phyloP scores from a whole-genome alignment of 2,113 vertebrate genomes.

The Ochotona curzoniae region DNA sequence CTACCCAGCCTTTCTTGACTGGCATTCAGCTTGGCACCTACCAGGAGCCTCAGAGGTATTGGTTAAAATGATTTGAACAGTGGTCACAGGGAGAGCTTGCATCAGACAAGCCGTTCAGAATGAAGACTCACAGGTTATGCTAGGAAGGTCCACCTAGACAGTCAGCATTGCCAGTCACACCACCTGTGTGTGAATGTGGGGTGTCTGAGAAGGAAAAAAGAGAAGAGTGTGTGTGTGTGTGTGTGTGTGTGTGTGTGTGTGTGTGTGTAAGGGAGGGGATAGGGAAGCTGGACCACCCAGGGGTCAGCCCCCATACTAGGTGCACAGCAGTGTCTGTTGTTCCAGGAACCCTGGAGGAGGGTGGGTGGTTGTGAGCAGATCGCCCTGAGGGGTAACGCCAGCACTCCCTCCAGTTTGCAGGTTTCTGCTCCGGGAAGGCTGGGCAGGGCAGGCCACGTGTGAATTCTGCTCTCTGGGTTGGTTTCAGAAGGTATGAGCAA shows the following conservation, averaged over 20 bases:
- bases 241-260: background rate
- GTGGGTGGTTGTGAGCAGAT: background rate
- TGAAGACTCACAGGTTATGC: background rate
- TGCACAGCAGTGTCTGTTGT: background rate
- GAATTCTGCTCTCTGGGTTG: conserved; percentile 48
- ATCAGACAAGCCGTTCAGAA: background rate
- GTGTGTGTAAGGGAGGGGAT: background rate
- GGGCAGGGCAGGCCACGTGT: background rate
- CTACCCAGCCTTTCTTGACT: background rate
- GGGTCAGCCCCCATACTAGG: background rate
- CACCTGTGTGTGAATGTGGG: background rate
- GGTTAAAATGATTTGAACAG: background rate
- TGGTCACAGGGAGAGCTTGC: background rate
- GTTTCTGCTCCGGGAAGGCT: background rate
- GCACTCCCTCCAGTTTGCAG: background rate
- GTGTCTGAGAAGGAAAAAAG: no score
- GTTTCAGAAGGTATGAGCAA: conserved; percentile 62
- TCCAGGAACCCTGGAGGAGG: background rate
- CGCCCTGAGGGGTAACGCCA: background rate
- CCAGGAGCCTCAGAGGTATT: conserved; percentile 10
- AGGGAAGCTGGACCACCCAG: background rate
- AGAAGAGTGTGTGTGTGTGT: no score
- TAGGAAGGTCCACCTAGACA: background rate
- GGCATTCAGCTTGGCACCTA: background rate
- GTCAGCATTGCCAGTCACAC: background rate